A percentile compares a stretch with the other conserved stretches of the same genome.
These are phyloP conservation scores for Apis laboriosa DNA, from an alignment of 1,140 invertebrate species.

Conservation along the genomic window DNA sequence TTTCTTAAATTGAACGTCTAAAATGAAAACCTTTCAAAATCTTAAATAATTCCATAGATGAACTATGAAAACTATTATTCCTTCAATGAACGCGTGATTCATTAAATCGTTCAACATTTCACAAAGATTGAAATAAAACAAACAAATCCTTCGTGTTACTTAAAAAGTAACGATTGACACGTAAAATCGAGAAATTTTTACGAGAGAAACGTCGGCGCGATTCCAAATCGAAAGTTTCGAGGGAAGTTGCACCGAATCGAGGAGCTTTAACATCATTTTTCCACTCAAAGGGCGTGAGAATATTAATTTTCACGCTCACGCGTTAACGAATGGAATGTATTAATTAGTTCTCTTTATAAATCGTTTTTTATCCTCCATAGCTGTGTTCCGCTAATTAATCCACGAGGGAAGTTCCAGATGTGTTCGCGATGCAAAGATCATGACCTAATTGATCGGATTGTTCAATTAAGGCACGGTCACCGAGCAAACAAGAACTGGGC, in stretches of 20 bases:
- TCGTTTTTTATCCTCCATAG: not conserved
- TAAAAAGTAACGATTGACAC: not conserved
- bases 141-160: too few relatives aligned
- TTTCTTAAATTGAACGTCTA: too few relatives aligned
- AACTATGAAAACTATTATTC: too few relatives aligned
- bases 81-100: too few relatives aligned
- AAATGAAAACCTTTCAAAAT: too few relatives aligned
- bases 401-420: slow-evolving; percentile 34
- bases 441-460: slow-evolving; percentile 56
- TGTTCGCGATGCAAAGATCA: slow-evolving; percentile 39
- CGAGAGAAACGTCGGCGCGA: not conserved
- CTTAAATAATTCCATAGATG: too few relatives aligned
- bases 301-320: slow-evolving; percentile 33
- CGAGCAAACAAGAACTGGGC: slow-evolving; percentile 40
- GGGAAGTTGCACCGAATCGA: not conserved
- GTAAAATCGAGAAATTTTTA: slow-evolving; percentile 17
- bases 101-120: too few relatives aligned
- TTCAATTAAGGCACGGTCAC: slow-evolving; percentile 51
- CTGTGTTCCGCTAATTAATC: slow-evolving; percentile 21
- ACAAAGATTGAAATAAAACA: too few relatives aligned
- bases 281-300: slow-evolving; percentile 15
- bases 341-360: slow-evolving; percentile 35
- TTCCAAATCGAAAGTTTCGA: slow-evolving; percentile 20
- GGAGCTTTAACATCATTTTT: not conserved
- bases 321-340: slow-evolving; percentile 33